Evolutionary conservation across 2,888 invertebrate genomes (phyloP).

Genomic region (Spicauda simplicius): DNA sequence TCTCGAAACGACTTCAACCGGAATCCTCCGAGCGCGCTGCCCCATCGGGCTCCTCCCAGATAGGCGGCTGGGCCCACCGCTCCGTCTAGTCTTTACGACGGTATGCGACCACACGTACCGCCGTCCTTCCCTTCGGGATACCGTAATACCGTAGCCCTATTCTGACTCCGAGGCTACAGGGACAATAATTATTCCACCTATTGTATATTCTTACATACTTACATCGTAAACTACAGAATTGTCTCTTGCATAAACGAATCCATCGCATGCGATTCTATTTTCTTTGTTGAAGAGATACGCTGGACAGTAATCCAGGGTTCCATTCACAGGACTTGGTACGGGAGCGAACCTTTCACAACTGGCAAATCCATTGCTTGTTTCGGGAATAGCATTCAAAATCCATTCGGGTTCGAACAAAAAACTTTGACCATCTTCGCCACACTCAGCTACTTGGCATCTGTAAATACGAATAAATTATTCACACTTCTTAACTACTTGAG

Average conservation of each 20-base stretch:
- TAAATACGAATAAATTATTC: neutral
- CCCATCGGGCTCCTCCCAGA: too few species aligned
- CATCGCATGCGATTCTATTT: conserved; percentile 52
- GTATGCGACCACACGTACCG: too few species aligned
- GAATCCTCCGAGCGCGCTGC: too few species aligned
- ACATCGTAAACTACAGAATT: conserved; percentile 74
- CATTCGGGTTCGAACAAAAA: conserved; percentile 66
- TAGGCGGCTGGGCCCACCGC: too few species aligned
- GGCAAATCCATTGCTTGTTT: conserved; percentile 55
- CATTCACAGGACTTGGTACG: conserved; percentile 48
- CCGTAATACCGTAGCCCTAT: too few species aligned
- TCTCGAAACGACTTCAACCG: too few species aligned
- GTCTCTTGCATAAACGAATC: conserved; percentile 62
- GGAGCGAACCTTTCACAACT: conserved; percentile 73
- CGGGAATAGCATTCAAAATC: conserved; percentile 74
- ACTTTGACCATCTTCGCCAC: conserved; percentile 65
- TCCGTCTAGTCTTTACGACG: too few species aligned
- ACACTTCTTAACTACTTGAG: too few species aligned
- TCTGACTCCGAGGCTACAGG: too few species aligned
- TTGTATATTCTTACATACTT: conserved; percentile 43
- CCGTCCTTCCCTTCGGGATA: too few species aligned
- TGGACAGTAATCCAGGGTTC: conserved; percentile 58
- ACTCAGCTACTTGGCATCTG: conserved; percentile 82
- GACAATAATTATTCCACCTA: too few species aligned
- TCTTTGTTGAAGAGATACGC: conserved; percentile 52